Percentiles rank a stretch among this genome's conserved stretches.
These are phyloP conservation scores for Caenorhabditis drosophilae DNA, from an alignment of 2,888 invertebrate species.

Conservation along the genomic window DNA sequence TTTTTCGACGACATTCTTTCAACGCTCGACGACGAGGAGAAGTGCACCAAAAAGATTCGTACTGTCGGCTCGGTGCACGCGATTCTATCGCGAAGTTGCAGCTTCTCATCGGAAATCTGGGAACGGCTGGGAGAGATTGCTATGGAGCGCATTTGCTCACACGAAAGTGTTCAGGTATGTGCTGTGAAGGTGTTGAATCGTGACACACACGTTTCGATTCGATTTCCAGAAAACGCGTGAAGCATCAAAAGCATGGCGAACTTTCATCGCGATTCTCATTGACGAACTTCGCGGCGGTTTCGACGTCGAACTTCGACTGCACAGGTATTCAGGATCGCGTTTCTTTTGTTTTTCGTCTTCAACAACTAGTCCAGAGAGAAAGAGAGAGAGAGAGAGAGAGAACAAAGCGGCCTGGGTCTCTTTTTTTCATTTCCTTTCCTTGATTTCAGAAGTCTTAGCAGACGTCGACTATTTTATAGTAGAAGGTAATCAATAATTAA, in stretches of 20 bases:
- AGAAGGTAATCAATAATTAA: slow-evolving; percentile 16
- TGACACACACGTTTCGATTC: background rate
- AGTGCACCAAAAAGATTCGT: slow-evolving; percentile 42
- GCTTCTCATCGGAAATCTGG: slow-evolving; percentile 63
- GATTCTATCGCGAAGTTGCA: slow-evolving; percentile 46
- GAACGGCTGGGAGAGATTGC: slow-evolving; percentile 66
- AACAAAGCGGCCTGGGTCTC: no score
- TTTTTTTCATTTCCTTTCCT: background rate
- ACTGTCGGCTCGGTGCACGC: slow-evolving; percentile 49
- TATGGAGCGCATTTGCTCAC: slow-evolving; percentile 62
- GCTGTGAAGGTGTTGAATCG: background rate
- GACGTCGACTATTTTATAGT: slow-evolving; percentile 22
- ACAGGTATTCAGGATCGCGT: slow-evolving; percentile 35
- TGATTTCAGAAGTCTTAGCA: slow-evolving; percentile 24
- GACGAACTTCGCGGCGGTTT: slow-evolving; percentile 66
- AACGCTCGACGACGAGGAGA: slow-evolving; percentile 59
- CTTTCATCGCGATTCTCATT: slow-evolving; percentile 63
- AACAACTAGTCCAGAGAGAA: no score
- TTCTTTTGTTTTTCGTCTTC: slow-evolving; percentile 2
- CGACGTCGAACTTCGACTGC: slow-evolving; percentile 56
- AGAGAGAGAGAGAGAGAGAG: no score
- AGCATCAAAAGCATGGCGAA: slow-evolving; percentile 66
- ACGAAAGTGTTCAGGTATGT: slow-evolving; percentile 47
- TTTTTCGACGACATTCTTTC: slow-evolving; percentile 66
- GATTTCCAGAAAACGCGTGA: slow-evolving; percentile 62